These are phyloP conservation scores for Diachrysia chrysitis DNA, from an alignment of 2,888 invertebrate genomes.

Conservation along the genomic window DNA sequence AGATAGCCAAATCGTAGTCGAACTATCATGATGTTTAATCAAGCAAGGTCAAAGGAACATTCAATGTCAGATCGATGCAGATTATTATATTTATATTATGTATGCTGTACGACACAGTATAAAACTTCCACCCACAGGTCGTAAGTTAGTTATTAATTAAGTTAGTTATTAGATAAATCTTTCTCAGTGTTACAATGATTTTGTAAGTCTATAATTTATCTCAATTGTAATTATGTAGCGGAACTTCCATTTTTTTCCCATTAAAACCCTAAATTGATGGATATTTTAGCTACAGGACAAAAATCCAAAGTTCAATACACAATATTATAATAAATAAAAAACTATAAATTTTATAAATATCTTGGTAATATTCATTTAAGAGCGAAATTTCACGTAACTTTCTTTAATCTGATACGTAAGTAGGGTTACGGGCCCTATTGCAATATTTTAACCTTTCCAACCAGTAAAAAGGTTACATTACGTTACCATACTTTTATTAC, in stretches of 20 bases:
- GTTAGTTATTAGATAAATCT: too few relatives aligned
- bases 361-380: too few relatives aligned
- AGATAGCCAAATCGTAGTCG: constrained; percentile 15
- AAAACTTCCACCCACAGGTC: not conserved
- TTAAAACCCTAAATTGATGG: too few relatives aligned
- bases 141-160: not conserved
- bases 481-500: not conserved
- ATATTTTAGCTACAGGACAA: too few relatives aligned
- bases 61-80: constrained; percentile 7
- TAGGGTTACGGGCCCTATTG: not conserved
- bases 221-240: too few relatives aligned
- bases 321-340: too few relatives aligned
- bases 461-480: not conserved
- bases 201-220: too few relatives aligned
- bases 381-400: not conserved
- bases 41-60: constrained; percentile 11
- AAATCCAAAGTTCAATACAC: too few relatives aligned
- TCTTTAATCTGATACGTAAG: not conserved
- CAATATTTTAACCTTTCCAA: not conserved
- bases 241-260: too few relatives aligned
- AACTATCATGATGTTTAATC: constrained; percentile 6
- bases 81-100: not conserved
- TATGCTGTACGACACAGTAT: not conserved
- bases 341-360: too few relatives aligned
- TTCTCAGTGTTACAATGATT: too few relatives aligned